A percentile compares a stretch with the other conserved stretches of the same genome.
These are phyloP conservation scores for Acleris cristana DNA, from an alignment of 2,888 invertebrate species.

Conservation along the genomic window DNA sequence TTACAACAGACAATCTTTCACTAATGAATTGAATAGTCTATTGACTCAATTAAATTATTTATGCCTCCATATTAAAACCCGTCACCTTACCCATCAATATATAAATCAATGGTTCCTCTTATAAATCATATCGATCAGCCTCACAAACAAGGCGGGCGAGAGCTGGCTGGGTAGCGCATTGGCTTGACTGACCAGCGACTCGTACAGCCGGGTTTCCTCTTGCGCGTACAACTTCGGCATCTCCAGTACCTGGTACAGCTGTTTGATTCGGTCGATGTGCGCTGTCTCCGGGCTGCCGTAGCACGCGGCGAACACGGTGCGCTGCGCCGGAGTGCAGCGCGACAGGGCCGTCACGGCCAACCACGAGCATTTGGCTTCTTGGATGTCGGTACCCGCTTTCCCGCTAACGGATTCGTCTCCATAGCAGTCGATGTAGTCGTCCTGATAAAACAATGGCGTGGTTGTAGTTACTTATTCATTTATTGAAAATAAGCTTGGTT, in stretches of 20 bases:
- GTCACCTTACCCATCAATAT: no score
- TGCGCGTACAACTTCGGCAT: constrained; percentile 87
- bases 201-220: constrained; percentile 89
- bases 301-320: constrained; percentile 86
- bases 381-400: constrained; percentile 61
- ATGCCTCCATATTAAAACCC: no score
- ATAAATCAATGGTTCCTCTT: constrained; percentile 52
- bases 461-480: no score
- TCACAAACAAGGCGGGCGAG: constrained; percentile 89
- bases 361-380: constrained; percentile 97
- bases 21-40: no score
- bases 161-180: constrained; percentile 88
- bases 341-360: constrained; percentile 91
- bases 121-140: constrained; percentile 89
- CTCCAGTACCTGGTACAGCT: constrained; percentile 84
- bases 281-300: constrained; percentile 87
- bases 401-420: constrained; percentile 83
- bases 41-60: no score
- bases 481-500: no score
- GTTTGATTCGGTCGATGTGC: constrained; percentile 76
- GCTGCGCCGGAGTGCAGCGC: constrained; percentile 86
- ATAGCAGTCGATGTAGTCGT: constrained; percentile 94
- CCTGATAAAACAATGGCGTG: constrained; percentile 66
- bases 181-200: constrained; percentile 87
- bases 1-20: no score